These are phyloP conservation scores for Falco concolor DNA, from an alignment of 2,797 vertebrate genomes.

Conservation along the genomic window DNA sequence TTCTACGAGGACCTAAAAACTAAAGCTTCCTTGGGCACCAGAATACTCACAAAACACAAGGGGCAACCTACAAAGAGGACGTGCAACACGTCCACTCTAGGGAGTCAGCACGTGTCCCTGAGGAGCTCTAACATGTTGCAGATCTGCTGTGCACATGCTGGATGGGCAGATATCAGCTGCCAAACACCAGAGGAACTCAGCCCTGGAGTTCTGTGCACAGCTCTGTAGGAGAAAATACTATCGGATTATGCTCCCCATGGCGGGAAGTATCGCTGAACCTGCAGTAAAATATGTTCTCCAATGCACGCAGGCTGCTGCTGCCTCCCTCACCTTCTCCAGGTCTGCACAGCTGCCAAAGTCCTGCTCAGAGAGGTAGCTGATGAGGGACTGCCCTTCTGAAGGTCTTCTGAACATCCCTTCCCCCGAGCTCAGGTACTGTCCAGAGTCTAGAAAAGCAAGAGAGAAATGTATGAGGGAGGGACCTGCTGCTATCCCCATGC, in stretches of 20 bases:
- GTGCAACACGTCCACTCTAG: background rate
- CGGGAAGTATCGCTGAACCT: background rate
- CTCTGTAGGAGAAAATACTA: background rate
- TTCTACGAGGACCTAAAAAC: background rate
- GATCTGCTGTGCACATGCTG: background rate
- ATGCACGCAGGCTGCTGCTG: background rate
- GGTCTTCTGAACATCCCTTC: slow-evolving; percentile 96
- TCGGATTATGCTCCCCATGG: fast-evolving
- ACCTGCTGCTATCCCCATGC: background rate
- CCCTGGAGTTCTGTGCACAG: background rate
- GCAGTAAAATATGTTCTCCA: background rate
- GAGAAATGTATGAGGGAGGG: background rate
- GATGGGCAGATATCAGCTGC: background rate
- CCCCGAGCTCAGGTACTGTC: slow-evolving; percentile 73
- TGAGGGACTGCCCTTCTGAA: slow-evolving; percentile 94
- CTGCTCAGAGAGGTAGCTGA: slow-evolving; percentile 98
- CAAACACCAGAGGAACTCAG: background rate
- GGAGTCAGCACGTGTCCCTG: background rate
- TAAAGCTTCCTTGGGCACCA: background rate
- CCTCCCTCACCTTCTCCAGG: slow-evolving; percentile 87
- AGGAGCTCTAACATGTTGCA: background rate
- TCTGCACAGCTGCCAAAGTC: slow-evolving; percentile 99
- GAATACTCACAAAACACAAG: background rate
- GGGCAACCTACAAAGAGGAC: background rate
- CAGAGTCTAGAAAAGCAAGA: slow-evolving; percentile 74